Conservation (phyloP, 2,888 invertebrate genomes). For the Panopea generosa region DNA sequence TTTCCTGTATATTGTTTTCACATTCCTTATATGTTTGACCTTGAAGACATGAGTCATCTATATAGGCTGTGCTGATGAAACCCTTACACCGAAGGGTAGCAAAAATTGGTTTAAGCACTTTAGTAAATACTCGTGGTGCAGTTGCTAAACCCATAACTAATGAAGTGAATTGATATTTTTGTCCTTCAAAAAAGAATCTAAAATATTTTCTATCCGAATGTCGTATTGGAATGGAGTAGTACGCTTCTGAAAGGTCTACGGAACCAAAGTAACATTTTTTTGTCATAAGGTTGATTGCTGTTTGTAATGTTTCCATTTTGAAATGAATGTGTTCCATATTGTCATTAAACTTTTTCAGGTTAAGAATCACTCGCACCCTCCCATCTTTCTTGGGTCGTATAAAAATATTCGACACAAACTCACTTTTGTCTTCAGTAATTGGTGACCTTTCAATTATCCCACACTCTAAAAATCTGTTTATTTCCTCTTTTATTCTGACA, state of each 20-base stretch:
- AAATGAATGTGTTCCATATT: slow-evolving; percentile 38
- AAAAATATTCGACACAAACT: slow-evolving; percentile 50
- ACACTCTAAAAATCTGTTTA: slow-evolving; percentile 12
- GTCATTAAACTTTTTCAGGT: slow-evolving; percentile 45
- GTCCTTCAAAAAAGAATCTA: slow-evolving; percentile 22
- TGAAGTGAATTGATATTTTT: slow-evolving; percentile 37
- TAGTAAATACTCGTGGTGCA: slow-evolving; percentile 39
- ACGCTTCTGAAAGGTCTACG: slow-evolving; percentile 48
- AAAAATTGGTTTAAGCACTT: slow-evolving; percentile 54
- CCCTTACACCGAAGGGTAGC: slow-evolving; percentile 22
- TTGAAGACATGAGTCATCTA: slow-evolving; percentile 49
- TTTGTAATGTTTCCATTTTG: slow-evolving; percentile 54
- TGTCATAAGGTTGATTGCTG: slow-evolving; percentile 28
- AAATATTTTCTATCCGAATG: slow-evolving; percentile 43
- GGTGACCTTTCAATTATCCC: slow-evolving; percentile 18
- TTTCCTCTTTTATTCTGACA: slow-evolving; percentile 13
- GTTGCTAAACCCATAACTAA: slow-evolving; percentile 35
- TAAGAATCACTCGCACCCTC: slow-evolving; percentile 44
- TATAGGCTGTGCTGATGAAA: slow-evolving; percentile 32
- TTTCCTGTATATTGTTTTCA: slow-evolving; percentile 16
- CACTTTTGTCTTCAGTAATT: neutral
- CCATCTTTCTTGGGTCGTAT: slow-evolving; percentile 40
- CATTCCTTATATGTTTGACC: slow-evolving; percentile 24
- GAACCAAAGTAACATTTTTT: slow-evolving; percentile 47
- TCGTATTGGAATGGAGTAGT: slow-evolving; percentile 33